These are phyloP conservation scores for Bergia sp. DNA, from an alignment of 92 coral and sea anemone genomes.

Conservation along the genomic window DNA sequence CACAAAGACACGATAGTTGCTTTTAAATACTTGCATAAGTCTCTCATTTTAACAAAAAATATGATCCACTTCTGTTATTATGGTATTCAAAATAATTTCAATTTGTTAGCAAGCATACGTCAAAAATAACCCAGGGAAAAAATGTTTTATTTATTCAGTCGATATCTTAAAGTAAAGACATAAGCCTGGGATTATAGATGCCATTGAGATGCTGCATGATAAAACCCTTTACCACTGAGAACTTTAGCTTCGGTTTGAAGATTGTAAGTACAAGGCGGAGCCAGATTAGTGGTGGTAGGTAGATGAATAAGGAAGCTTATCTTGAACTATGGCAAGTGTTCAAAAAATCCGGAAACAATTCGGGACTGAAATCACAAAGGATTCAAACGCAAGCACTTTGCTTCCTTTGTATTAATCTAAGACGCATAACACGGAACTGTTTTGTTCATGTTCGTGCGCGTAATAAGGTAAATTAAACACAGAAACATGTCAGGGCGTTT, in stretches of 20 bases:
- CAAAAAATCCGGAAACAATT: slow-evolving; percentile 36
- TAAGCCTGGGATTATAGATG: background rate
- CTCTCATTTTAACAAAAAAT: background rate
- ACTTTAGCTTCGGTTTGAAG: slow-evolving; percentile 7
- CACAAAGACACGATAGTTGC: background rate
- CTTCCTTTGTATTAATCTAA: background rate
- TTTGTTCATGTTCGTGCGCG: background rate
- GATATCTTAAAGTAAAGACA: background rate
- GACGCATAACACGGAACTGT: background rate
- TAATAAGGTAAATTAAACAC: background rate
- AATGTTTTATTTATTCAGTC: too few relatives aligned
- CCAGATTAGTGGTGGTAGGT: slow-evolving; percentile 8
- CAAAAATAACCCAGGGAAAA: background rate
- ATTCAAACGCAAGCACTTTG: background rate
- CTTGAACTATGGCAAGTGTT: slow-evolving; percentile 31
- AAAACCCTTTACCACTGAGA: background rate
- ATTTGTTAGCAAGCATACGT: too few relatives aligned
- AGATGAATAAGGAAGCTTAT: slow-evolving; percentile 3
- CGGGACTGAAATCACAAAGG: background rate
- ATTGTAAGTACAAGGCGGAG: background rate
- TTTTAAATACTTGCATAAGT: background rate
- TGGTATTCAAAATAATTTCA: too few relatives aligned
- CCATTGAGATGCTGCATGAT: background rate
- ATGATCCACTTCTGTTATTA: background rate
- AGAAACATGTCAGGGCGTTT: background rate